These are phyloP conservation scores for Misgurnus mizolepis DNA, from an alignment of 2,113 vertebrate genomes.

Conservation along the genomic window DNA sequence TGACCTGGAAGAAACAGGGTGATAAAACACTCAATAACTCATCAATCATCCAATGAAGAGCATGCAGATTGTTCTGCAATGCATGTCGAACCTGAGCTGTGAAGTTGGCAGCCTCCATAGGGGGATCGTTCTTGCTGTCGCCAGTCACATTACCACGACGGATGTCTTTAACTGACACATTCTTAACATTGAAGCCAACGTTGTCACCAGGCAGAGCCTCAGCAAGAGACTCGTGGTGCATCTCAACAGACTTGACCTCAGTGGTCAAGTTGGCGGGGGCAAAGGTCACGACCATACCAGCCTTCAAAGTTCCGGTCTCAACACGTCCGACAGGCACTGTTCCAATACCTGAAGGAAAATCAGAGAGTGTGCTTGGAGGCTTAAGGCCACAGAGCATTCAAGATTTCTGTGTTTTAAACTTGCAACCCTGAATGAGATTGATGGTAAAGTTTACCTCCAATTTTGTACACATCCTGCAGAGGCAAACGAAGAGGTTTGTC, in stretches of 20 bases:
- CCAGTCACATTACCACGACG: constrained; percentile 78
- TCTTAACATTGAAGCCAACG: constrained; percentile 80
- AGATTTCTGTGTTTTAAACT: neutral
- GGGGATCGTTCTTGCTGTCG: constrained; percentile 82
- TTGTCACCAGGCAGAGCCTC: constrained; percentile 79
- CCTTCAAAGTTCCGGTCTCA: constrained; percentile 77
- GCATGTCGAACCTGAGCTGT: constrained; percentile 70
- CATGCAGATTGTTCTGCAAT: neutral
- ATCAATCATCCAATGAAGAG: neutral
- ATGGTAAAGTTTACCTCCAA: constrained; percentile 66
- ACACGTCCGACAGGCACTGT: constrained; percentile 80
- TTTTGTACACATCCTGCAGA: constrained; percentile 80
- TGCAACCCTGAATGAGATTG: neutral
- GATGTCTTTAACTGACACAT: constrained; percentile 80
- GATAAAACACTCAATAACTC: neutral
- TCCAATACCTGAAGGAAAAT: constrained; percentile 71
- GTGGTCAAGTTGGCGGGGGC: constrained; percentile 78
- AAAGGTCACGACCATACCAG: constrained; percentile 81
- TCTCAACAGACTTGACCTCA: constrained; percentile 82
- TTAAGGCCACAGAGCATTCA: constrained; percentile 23
- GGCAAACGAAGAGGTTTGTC: constrained; percentile 77
- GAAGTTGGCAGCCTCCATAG: constrained; percentile 71
- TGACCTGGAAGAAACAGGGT: constrained; percentile 67
- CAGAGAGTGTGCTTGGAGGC: neutral
- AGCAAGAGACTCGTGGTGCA: constrained; percentile 78